Evolutionary conservation across 2,113 vertebrate genomes (phyloP), one percentile per base, ranked within the genome.

Genomic region (Lophochroa leadbeateri): DNA sequence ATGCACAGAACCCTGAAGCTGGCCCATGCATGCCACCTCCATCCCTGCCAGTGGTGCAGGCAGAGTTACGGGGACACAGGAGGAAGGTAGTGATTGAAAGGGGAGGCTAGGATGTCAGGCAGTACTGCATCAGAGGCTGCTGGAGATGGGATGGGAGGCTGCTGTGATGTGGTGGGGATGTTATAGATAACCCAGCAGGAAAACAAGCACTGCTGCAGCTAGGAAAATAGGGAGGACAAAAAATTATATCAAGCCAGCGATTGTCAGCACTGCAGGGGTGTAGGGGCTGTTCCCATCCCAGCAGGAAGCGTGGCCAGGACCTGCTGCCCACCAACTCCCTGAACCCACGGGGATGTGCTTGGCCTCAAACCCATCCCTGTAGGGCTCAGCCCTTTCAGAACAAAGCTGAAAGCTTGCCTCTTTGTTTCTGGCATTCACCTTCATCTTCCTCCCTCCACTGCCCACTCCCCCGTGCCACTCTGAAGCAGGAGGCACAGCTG

Each of bases 281-380:
- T 20, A 23, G 35, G 16, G n/a, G 25, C 35, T 70, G n/a, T 3
- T 71, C n/a, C 44, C 0, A 0, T 47, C 41, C 24, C 1, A 0
- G 16, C 52, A 64, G 15, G 13, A 78, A 76, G 27, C 46, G 41
- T 41, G 41, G 31, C 39, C 25, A 43, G 67, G 6, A 4, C 23
- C 41, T 1, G 0, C 24, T 69, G 71, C 63, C 58, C 60, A 68
- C 18, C 1, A 1, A 1, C 41, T 46, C n/a, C 35, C 25, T 50
- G 29, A 37, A 47, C 17, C 28, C 35, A 12, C 9, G 7, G 49
- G 17, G 25, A 41, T 69, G 28, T 13, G 23, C 46, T 46, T 20
- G 12, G 16, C 57, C 44, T 52, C 67, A 35, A 8, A 10, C 14
- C 31, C 28, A 4, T 20, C 25, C 23, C 43, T 3, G 1, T 2